Evolutionary conservation across 2,888 invertebrate genomes (phyloP).

Genomic region (Pantelozetes paolii): DNA sequence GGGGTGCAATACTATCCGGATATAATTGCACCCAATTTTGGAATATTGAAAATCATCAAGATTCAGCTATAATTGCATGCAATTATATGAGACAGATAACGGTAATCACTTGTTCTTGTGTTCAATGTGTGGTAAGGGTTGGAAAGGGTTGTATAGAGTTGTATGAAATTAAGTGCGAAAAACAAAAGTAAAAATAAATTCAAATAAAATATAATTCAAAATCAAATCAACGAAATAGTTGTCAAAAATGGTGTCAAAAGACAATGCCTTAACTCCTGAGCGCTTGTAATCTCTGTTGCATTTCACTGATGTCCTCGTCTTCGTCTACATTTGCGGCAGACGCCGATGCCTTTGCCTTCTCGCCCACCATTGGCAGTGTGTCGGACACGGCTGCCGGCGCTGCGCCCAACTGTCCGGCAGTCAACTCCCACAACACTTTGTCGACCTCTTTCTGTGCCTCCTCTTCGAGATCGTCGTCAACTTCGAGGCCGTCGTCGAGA

Average conservation of each 20-base stretch:
- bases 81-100: too few species aligned
- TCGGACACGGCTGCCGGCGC: conserved; percentile 67
- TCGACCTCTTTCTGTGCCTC: conserved; percentile 90
- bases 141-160: not conserved
- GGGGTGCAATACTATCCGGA: too few species aligned
- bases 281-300: conserved; percentile 82
- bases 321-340: conserved; percentile 61
- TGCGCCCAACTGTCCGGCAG: conserved; percentile 72
- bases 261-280: conserved; percentile 66
- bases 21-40: too few species aligned
- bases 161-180: not conserved
- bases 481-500: conserved; percentile 71
- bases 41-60: too few species aligned
- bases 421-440: conserved; percentile 55
- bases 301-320: conserved; percentile 79
- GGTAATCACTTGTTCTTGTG: not conserved
- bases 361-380: conserved; percentile 53
- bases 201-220: not conserved
- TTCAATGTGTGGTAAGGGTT: not conserved
- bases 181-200: not conserved
- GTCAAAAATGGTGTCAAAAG: not conserved
- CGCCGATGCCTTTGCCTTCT: conserved; percentile 48
- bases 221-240: not conserved
- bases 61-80: too few species aligned
- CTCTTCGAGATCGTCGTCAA: conserved; percentile 86